These are phyloP conservation scores for Columba livia DNA, from an alignment of 2,113 vertebrate species.

Conservation along the genomic window DNA sequence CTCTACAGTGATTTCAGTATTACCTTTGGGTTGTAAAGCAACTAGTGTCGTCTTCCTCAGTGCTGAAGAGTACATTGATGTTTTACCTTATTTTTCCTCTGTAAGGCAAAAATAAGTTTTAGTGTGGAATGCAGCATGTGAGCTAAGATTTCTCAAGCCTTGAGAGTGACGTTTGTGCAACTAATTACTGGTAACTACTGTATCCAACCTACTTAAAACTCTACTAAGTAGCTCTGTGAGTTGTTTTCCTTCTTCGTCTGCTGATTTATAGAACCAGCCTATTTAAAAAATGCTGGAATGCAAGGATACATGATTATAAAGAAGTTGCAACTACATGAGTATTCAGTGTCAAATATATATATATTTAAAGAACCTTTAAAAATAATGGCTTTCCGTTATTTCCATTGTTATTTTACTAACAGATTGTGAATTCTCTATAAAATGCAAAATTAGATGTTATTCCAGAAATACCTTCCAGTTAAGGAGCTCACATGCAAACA, in stretches of 20 bases:
- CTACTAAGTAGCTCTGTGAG: background rate
- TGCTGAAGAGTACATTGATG: background rate
- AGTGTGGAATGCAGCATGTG: background rate
- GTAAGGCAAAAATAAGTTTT: background rate
- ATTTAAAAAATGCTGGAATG: background rate
- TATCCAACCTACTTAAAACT: background rate
- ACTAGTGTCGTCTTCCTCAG: background rate
- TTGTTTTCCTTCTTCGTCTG: background rate
- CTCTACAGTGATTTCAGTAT: background rate
- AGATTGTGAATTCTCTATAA: background rate
- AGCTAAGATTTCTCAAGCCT: background rate
- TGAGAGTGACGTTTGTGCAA: background rate
- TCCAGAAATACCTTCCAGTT: background rate
- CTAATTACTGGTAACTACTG: background rate
- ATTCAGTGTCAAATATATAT: background rate
- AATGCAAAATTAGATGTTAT: background rate
- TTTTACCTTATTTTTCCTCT: background rate
- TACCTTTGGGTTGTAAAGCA: background rate
- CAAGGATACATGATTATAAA: background rate
- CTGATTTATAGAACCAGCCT: background rate
- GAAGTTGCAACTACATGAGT: background rate
- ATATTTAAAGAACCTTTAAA: background rate
- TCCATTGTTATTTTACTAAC: background rate
- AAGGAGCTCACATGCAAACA: background rate
- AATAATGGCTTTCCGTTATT: background rate